Base-by-base conservation (phyloP, 2,797 vertebrate species). In the Apogon talboti region DNA sequence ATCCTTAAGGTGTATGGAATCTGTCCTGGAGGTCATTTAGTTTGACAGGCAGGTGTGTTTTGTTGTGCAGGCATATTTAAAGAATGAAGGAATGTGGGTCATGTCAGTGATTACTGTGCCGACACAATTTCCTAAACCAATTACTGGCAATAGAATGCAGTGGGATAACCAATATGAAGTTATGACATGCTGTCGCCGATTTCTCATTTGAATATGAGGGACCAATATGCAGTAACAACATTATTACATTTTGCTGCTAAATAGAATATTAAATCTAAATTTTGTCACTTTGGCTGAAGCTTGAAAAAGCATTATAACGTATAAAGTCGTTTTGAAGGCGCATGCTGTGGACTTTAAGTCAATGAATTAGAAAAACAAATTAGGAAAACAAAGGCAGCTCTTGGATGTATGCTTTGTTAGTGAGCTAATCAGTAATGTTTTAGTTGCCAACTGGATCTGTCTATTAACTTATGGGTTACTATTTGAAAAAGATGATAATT, bases 51-150 rank as follows among this genome's bases (percentile, higher is more conserved):
- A 68, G 63, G 64, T 76, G 58, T 68, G 55, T 59, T 38, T 33
- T 48, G n/a, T 62, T 66, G 52, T 61, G 12, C 49, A 24, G 60
- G 48, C 50, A 61, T 61, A 49, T 80, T 77, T 76, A 46, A 74
- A 74, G 47, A 75, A 74, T 24, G 61, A 67, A 61, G 44, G 49
- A 80, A 66, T 63, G 76, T 69, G 58, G 65, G 85, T 92, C 89
- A 90, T 92, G 93, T 93, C 93, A 92, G 93, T 93, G 92, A 93
- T 94, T 92, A 92, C 95, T 92, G 90, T 85, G 90, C 91, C 87
- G 43, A 48, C 61, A 68, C 87, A 80, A 87, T 90, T 84, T 89
- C 79, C 86, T 60, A 21, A 89, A 83, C 74, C 89, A 84, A 88
- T 92, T 85, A 89, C 81, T 74, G 73, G 75, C 89, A 79, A 48